Evolutionary conservation across 2,113 vertebrate genomes (phyloP).

Genomic region (Ptychochromis oligacanthus): DNA sequence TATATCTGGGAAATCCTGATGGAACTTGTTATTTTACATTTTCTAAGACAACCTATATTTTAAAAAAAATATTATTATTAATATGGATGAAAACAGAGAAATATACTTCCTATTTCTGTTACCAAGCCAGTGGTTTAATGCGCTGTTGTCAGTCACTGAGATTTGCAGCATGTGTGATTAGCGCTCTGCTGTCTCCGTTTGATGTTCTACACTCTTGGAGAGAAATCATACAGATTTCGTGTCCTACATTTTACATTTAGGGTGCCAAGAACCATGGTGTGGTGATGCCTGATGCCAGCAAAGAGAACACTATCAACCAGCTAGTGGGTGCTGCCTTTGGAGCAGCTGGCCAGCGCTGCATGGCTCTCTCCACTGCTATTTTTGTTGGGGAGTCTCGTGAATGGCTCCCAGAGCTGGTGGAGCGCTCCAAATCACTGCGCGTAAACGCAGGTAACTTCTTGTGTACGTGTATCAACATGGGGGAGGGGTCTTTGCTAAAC

Average conservation of each 20-base stretch:
- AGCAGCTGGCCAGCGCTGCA: slow-evolving; percentile 96
- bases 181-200: background rate
- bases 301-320: slow-evolving; percentile 98
- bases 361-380: slow-evolving; percentile 96
- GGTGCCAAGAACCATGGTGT: slow-evolving; percentile 99
- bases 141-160: slow-evolving; percentile 1
- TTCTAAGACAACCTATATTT: background rate
- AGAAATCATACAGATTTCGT: slow-evolving; percentile 13
- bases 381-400: slow-evolving; percentile 91
- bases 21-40: background rate
- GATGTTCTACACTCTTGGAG: slow-evolving; percentile 4
- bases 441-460: slow-evolving; percentile 89
- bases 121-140: background rate
- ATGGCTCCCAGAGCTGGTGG: slow-evolving; percentile 96
- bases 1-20: background rate
- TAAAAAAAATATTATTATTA: background rate
- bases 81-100: background rate
- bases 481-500: background rate
- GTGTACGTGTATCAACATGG: fast-evolving
- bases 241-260: slow-evolving; percentile 72
- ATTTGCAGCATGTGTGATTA: background rate
- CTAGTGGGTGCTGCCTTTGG: slow-evolving; percentile 97
- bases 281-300: slow-evolving; percentile 98
- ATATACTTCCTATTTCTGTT: background rate
- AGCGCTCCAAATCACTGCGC: slow-evolving; percentile 89